Evolutionary conservation across 1,140 invertebrate genomes (phyloP).

Genomic region (Leptinotarsa texana): DNA sequence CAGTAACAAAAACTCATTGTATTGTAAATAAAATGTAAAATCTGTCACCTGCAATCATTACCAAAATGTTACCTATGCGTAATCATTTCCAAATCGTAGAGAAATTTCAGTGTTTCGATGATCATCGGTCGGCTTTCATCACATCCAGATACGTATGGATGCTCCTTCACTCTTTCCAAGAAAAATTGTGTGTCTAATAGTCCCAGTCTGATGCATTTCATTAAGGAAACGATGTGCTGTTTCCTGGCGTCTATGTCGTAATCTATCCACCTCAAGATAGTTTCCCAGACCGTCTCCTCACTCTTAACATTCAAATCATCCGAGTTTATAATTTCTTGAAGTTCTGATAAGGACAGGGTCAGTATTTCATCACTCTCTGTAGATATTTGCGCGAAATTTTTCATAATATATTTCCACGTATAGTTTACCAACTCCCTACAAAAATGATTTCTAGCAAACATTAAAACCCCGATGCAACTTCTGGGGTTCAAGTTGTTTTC

Average conservation of each 20-base stretch:
- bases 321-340: slow-evolving; percentile 72
- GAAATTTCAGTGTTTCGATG: slow-evolving; percentile 74
- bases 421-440: slow-evolving; percentile 70
- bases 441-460: slow-evolving; percentile 76
- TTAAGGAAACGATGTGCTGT: slow-evolving; percentile 59
- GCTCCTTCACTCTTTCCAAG: slow-evolving; percentile 69
- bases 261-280: slow-evolving; percentile 67
- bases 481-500: slow-evolving; percentile 65
- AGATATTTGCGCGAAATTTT: slow-evolving; percentile 73
- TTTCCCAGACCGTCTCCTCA: slow-evolving; percentile 70
- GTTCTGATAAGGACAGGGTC: slow-evolving; percentile 68
- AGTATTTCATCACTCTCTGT: slow-evolving; percentile 74
- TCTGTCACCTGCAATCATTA: neutral
- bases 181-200: slow-evolving; percentile 82
- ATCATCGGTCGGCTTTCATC: slow-evolving; percentile 70
- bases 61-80: slow-evolving; percentile 54
- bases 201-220: slow-evolving; percentile 81
- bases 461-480: slow-evolving; percentile 82
- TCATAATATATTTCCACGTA: slow-evolving; percentile 71
- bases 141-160: slow-evolving; percentile 66
- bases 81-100: slow-evolving; percentile 76
- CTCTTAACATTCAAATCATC: slow-evolving; percentile 74
- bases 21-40: too few species aligned
- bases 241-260: slow-evolving; percentile 50
- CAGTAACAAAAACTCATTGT: too few species aligned